These are phyloP conservation scores for Pionites leucogaster DNA, from an alignment of 2,113 vertebrate genomes.

Conservation along the genomic window DNA sequence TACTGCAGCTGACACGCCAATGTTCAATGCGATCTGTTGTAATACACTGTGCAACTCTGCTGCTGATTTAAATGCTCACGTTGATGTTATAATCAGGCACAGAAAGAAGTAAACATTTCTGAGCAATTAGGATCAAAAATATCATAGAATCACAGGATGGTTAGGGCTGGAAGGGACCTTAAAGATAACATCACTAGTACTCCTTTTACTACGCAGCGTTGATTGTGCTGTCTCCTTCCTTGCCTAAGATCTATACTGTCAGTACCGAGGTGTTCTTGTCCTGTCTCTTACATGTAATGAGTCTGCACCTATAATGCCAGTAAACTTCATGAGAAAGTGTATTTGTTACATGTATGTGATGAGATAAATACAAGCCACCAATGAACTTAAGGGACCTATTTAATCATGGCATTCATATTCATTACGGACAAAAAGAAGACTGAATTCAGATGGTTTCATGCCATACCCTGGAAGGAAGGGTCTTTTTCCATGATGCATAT, in stretches of 20 bases:
- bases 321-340: background rate
- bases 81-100: background rate
- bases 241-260: background rate
- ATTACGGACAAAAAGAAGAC: background rate
- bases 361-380: background rate
- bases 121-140: background rate
- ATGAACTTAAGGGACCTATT: background rate
- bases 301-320: background rate
- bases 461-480: background rate
- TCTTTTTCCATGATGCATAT: background rate
- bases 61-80: background rate
- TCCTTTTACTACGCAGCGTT: background rate
- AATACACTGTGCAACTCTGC: background rate
- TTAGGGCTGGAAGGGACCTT: background rate
- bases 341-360: background rate
- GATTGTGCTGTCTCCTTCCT: background rate
- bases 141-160: background rate
- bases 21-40: rapidly evolving
- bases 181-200: background rate
- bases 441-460: background rate
- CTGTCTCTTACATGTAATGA: background rate
- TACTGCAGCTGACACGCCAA: background rate
- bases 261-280: background rate
- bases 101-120: background rate
- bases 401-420: background rate